phyloP scores from a whole-genome alignment of 2,797 vertebrate genomes.

The Channallabes apus region DNA sequence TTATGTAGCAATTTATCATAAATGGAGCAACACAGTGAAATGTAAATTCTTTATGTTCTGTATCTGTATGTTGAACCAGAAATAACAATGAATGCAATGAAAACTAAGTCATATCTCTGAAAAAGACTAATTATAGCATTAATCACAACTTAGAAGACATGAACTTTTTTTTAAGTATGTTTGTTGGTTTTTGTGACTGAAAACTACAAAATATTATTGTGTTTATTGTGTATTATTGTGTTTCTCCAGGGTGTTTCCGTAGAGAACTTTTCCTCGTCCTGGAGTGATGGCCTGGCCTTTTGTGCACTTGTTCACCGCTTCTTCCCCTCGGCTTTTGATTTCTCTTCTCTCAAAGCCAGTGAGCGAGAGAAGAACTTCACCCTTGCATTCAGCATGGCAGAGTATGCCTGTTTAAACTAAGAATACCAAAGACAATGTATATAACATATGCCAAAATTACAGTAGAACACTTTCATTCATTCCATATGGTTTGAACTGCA shows the following conservation, averaged over 20 bases:
- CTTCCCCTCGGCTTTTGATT: constrained; percentile 94
- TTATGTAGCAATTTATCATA: not conserved
- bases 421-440: not conserved
- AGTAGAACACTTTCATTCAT: not conserved
- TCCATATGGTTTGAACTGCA: not conserved
- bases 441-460: not conserved
- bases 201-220: too few species aligned
- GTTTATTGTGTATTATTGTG: constrained; percentile 19
- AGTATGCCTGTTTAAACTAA: constrained; percentile 74
- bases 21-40: too few species aligned
- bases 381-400: constrained; percentile 90
- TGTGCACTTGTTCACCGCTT: constrained; percentile 95
- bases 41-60: not conserved
- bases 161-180: not conserved
- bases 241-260: constrained; percentile 83
- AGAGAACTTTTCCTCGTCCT: constrained; percentile 98
- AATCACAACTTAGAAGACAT: not conserved
- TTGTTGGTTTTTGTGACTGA: too few species aligned
- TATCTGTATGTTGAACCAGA: not conserved
- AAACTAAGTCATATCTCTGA: not conserved
- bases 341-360: constrained; percentile 81
- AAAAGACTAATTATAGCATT: not conserved
- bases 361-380: constrained; percentile 92
- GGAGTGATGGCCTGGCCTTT: constrained; percentile 95
- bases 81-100: not conserved